Conservation (phyloP, 2,797 vertebrate species). For the Oreortyx pictus region DNA sequence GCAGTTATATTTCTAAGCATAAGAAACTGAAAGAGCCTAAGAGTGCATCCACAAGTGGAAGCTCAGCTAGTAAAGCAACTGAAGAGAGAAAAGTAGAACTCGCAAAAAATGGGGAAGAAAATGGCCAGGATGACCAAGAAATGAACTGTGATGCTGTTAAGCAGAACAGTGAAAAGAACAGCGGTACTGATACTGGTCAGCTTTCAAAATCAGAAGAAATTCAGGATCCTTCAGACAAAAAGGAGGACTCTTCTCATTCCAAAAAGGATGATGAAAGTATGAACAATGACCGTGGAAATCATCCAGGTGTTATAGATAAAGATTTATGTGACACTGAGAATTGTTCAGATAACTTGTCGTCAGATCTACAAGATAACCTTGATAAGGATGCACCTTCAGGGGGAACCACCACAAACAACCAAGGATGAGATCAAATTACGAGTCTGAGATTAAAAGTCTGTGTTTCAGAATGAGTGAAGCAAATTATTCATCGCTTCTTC, state of each 20-base stretch:
- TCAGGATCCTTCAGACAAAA: slow-evolving; percentile 13
- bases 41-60: slow-evolving; percentile 15
- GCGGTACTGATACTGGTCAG: not conserved
- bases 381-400: not conserved
- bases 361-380: slow-evolving; percentile 10
- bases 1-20: slow-evolving; percentile 68
- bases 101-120: slow-evolving; percentile 47
- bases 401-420: not conserved
- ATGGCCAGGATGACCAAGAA: slow-evolving; percentile 13
- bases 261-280: slow-evolving; percentile 52
- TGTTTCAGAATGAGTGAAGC: slow-evolving; percentile 36
- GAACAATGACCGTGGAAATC: slow-evolving; percentile 45
- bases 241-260: slow-evolving; percentile 1
- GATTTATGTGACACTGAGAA: slow-evolving; percentile 40
- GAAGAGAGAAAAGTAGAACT: slow-evolving; percentile 69
- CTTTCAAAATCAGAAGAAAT: slow-evolving; percentile 55
- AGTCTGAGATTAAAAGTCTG: slow-evolving; percentile 9
- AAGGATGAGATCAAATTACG: slow-evolving; percentile 52
- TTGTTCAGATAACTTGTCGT: not conserved
- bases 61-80: slow-evolving; percentile 57
- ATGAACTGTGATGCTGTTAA: slow-evolving; percentile 22
- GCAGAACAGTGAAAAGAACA: slow-evolving; percentile 41
- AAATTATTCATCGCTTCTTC: slow-evolving; percentile 4
- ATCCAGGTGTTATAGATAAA: slow-evolving; percentile 11
- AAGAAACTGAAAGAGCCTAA: slow-evolving; percentile 80